Conservation (phyloP, 92 coral and sea anemone genomes). For the Palythoa grandiflora region DNA sequence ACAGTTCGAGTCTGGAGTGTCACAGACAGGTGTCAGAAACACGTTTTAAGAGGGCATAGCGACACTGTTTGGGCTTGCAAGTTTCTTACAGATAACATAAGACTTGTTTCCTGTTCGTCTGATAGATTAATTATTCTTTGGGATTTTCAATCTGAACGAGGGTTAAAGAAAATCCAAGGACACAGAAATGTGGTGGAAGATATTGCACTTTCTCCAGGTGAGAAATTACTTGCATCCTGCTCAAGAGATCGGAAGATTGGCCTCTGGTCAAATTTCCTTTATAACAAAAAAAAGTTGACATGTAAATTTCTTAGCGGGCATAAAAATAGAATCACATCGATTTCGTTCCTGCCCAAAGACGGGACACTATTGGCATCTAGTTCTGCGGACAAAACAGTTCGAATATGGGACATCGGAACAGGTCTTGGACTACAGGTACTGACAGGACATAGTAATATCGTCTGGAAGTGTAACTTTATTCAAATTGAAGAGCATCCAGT, state of each 20-base stretch:
- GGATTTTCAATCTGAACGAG: slow-evolving; percentile 60
- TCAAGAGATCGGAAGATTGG: slow-evolving; percentile 69
- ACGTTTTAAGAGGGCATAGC: slow-evolving; percentile 50
- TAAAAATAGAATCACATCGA: slow-evolving; percentile 64
- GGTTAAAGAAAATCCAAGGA: slow-evolving; percentile 53
- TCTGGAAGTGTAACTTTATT: slow-evolving; percentile 76
- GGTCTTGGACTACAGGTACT: slow-evolving; percentile 47
- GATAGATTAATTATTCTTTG: slow-evolving; percentile 63
- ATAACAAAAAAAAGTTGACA: background rate
- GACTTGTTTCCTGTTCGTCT: slow-evolving; percentile 75
- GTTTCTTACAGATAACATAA: slow-evolving; percentile 49
- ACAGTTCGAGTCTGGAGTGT: slow-evolving; percentile 85
- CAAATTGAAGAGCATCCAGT: slow-evolving; percentile 39
- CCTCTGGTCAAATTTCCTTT: slow-evolving; percentile 52
- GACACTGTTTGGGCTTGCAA: slow-evolving; percentile 78
- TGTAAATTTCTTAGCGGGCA: slow-evolving; percentile 63
- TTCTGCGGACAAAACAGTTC: slow-evolving; percentile 75
- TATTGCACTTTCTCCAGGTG: slow-evolving; percentile 67
- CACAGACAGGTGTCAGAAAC: slow-evolving; percentile 36
- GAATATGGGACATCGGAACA: slow-evolving; percentile 68
- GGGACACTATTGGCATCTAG: slow-evolving; percentile 66
- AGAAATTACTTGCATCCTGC: slow-evolving; percentile 66
- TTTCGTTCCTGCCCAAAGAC: slow-evolving; percentile 59
- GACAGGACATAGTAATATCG: slow-evolving; percentile 69
- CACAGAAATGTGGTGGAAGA: slow-evolving; percentile 75